Evolutionary conservation across 2,888 invertebrate genomes (phyloP).

Genomic region (Carterocephalus palaemon): DNA sequence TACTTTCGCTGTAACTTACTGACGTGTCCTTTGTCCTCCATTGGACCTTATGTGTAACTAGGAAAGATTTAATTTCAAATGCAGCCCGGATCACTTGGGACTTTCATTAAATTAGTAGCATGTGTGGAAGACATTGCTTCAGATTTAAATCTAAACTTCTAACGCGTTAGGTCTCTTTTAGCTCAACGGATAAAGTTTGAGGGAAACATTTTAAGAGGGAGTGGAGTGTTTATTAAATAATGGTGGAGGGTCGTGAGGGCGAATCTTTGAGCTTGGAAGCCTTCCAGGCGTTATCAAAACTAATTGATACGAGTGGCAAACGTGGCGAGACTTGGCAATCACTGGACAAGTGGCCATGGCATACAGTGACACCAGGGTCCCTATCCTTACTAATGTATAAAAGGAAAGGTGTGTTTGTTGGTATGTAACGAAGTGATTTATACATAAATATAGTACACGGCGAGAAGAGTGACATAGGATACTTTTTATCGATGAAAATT

Average conservation of each 20-base stretch:
- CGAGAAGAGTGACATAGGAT: no score
- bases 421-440: no score
- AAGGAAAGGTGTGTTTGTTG: no score
- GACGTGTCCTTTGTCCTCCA: not conserved
- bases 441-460: no score
- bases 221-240: conserved; percentile 24
- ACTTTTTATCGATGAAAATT: no score
- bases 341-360: not conserved
- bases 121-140: not conserved
- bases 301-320: conserved; percentile 20
- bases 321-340: conserved; percentile 14
- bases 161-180: not conserved
- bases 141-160: conserved; percentile 1
- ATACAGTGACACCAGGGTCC: no score
- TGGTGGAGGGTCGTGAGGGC: conserved; percentile 19
- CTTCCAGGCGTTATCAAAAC: conserved; percentile 21
- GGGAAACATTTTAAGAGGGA: conserved; percentile 16
- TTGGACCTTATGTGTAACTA: not conserved
- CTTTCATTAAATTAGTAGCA: conserved; percentile 4
- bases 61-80: conserved; percentile 1
- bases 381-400: no score
- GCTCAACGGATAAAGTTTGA: not conserved
- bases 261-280: conserved; percentile 16
- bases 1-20: conserved; percentile 12
- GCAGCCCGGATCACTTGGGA: not conserved